Base-by-base conservation (phyloP, 2,797 vertebrate genomes). In the Siniperca undulata region DNA sequence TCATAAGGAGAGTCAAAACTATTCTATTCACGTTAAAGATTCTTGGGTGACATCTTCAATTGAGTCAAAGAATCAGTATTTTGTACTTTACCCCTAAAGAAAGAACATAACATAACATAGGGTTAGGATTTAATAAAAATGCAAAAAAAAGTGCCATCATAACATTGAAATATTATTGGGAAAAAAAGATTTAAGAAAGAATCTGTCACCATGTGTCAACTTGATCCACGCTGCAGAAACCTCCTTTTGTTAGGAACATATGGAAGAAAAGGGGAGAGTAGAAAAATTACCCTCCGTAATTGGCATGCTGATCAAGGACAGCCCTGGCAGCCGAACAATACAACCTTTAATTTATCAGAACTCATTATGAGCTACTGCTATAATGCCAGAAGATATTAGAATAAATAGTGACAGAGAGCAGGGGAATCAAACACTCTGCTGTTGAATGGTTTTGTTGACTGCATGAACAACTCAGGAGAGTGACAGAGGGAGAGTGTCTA, bases 1-100 rank as follows among this genome's bases (percentile, higher is more conserved):
- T 97, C 96, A 97, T 98, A 96, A 98, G 96, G 95, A 95, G 95
- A 98, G 97, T 97, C 97, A 98, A 97, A 97, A 96, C 96, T 96
- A 95, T 96, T 97, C 97, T 96, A 97, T 97, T 98, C 97, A 97
- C 95, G 95, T 98, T 98, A 97, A 97, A 97, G 95, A 98, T 97
- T 97, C 96, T 95, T 95, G 95, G 96, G 96, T 98, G 97, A 98
- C 97, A 97, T 98, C 96, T 93, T 97, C 97, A 97, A 97, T 97
- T 97, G 97, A 97, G 96, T 99, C 97, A 98, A 97, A 97, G 97
- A 95, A 96, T 90, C 79, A 20, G 78, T 79, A 85, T 89, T 91
- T 89, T 90, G 88, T 89, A 83, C 85, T 90, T 92, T 87, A 73
- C 87, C 89, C 88, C 84, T 83, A 81, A 92, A 92, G 85, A 93